Base-by-base conservation (phyloP, 2,113 vertebrate genomes). In the Marmota monax region DNA sequence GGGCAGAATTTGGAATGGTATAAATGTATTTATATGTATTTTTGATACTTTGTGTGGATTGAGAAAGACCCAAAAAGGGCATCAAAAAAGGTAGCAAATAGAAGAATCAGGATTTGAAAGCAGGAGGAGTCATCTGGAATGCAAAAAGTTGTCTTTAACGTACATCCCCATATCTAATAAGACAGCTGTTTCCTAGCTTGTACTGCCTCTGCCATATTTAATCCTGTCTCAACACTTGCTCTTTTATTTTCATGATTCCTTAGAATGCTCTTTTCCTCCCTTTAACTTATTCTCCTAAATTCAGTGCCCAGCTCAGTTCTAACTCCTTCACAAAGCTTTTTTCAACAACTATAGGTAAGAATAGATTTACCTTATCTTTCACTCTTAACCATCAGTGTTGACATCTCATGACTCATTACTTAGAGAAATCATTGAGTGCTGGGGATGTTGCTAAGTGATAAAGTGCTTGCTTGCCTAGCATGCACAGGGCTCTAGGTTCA, bases 221-320 rank as follows among this genome's bases (percentile, higher is more conserved):
- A 48, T 39, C 0, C 32, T 61, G 7, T 11, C 7, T 32, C 0
- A 17, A 14, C 6, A 0, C 3, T 83, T 56, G 18, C 61, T 58
- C 18, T 72, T 84, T 42, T 4, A 16, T 11, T 86, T 48, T 20
- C 2, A 13, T 20, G 3, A 5, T 88, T 65, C 51, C 12, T 70
- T 51, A 4, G 3, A 69, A 76, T 17, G 9, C 25, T 11, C 34
- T 93, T 92, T 77, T 69, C 27, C 12, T 63, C 4, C 12, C 42
- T 69, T 90, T 84, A 25, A 63, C 5, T 82, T 92, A 56, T 34
- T 61, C 0, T 37, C 7, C 11, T 90, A 37, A 23, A 48, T 25
- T 72, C 7, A 88, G 8, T 25, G 11, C 1, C 12, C 42, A 29
- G 10, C 16, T 88, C 69, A 65, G 37, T 63, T 29, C 25, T 72